Evolutionary conservation across 2,888 invertebrate species (phyloP).

Genomic region (Andrena trimmerana): DNA sequence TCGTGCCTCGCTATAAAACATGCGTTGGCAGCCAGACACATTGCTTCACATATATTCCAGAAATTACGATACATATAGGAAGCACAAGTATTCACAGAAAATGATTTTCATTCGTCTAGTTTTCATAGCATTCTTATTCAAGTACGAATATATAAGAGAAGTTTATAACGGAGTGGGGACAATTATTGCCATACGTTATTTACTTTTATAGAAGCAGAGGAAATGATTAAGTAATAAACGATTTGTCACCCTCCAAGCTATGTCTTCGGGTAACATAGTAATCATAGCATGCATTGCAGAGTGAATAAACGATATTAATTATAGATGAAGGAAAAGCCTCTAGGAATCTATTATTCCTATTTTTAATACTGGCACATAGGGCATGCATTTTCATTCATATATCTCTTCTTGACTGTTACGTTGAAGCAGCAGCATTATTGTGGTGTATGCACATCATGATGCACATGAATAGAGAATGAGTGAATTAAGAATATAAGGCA

Average conservation of each 20-base stretch:
- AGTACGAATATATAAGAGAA: neutral
- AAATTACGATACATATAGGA: neutral
- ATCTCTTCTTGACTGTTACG: conserved; percentile 9
- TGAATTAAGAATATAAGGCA: conserved; percentile 20
- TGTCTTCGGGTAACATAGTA: neutral
- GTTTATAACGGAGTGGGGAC: neutral
- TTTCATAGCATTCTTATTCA: neutral
- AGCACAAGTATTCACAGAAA: neutral
- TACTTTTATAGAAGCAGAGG: neutral
- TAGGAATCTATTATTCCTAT: conserved; percentile 1
- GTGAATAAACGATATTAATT: conserved; percentile 12
- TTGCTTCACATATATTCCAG: neutral
- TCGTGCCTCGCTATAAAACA: neutral
- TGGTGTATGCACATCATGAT: neutral
- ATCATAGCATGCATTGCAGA: conserved; percentile 26
- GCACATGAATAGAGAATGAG: conserved; percentile 24
- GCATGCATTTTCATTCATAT: conserved; percentile 40
- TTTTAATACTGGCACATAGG: conserved; percentile 1
- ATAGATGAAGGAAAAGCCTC: conserved; percentile 13
- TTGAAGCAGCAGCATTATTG: neutral
- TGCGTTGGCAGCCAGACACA: neutral
- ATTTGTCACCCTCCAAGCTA: neutral
- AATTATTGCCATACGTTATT: neutral
- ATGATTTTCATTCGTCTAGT: neutral
- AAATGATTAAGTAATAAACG: conserved; percentile 9